These are phyloP conservation scores for Pseudopleuronectes americanus DNA, from an alignment of 2,797 vertebrate species.

Conservation along the genomic window DNA sequence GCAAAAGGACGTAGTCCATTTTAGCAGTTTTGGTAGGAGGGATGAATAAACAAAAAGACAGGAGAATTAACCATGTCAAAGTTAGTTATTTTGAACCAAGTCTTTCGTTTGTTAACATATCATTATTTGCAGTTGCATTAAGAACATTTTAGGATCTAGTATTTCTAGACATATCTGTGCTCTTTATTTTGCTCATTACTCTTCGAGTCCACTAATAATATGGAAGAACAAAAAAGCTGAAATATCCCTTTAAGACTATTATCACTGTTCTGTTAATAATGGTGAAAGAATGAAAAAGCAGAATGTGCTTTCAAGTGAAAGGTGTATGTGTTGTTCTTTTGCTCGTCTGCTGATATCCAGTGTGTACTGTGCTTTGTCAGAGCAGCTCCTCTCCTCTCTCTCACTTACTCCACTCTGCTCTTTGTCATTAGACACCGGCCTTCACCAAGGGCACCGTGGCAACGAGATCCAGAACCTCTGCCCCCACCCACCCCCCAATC, in stretches of 20 bases:
- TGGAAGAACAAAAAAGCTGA: neutral
- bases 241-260: neutral
- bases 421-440: slow-evolving; percentile 77
- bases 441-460: slow-evolving; percentile 79
- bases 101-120: too few species aligned
- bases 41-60: too few species aligned
- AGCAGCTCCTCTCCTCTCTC: slow-evolving; percentile 24
- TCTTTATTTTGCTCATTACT: neutral
- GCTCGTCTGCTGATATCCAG: slow-evolving; percentile 20
- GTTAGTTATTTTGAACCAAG: too few species aligned
- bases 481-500: slow-evolving; percentile 16
- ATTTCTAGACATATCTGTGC: neutral
- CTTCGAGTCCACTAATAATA: neutral
- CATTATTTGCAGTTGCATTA: neutral
- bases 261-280: neutral
- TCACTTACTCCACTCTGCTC: slow-evolving; percentile 49
- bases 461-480: slow-evolving; percentile 71
- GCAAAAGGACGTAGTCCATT: too few species aligned
- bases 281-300: neutral
- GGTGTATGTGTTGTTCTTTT: slow-evolving; percentile 8
- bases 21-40: too few species aligned
- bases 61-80: too few species aligned
- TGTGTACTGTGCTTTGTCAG: slow-evolving; percentile 34
- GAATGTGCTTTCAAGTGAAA: neutral
- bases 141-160: too few species aligned